Evolutionary conservation across 2,888 invertebrate species (phyloP).

Genomic region (Clepsis dumicolana): DNA sequence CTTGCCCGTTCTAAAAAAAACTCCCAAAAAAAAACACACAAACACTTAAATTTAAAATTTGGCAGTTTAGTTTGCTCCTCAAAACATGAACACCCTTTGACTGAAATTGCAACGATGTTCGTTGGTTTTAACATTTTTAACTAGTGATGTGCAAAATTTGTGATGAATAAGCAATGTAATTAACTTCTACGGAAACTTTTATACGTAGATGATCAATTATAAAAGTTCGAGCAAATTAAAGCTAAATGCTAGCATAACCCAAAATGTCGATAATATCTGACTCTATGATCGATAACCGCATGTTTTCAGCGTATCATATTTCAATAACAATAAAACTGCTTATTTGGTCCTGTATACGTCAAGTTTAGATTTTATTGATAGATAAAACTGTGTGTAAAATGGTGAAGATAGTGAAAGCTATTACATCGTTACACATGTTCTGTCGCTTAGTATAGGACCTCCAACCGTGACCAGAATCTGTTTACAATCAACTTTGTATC

Average conservation of each 20-base stretch:
- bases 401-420: not conserved
- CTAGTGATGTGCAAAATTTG: constrained; percentile 2
- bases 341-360: not conserved
- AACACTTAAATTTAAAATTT: not conserved
- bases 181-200: not conserved
- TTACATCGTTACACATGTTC: not conserved
- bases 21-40: constrained; percentile 4
- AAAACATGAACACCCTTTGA: constrained; percentile 7
- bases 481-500: constrained; percentile 25
- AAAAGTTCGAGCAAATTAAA: not conserved
- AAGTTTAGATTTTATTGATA: not conserved
- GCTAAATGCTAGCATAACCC: not conserved
- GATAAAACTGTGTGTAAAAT: not conserved
- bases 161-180: not conserved
- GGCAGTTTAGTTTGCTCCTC: constrained; percentile 7
- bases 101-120: constrained; percentile 34
- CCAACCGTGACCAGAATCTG: constrained; percentile 1
- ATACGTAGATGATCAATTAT: not conserved
- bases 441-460: not conserved
- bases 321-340: not conserved
- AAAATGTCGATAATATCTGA: not conserved
- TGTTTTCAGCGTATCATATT: not conserved
- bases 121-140: not conserved
- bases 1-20: constrained; percentile 21
- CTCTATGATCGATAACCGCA: not conserved